A percentile compares a stretch with the other conserved stretches of the same genome.
Conservation (phyloP, 2,888 invertebrate genomes). For the Eupithecia dodoneata region DNA sequence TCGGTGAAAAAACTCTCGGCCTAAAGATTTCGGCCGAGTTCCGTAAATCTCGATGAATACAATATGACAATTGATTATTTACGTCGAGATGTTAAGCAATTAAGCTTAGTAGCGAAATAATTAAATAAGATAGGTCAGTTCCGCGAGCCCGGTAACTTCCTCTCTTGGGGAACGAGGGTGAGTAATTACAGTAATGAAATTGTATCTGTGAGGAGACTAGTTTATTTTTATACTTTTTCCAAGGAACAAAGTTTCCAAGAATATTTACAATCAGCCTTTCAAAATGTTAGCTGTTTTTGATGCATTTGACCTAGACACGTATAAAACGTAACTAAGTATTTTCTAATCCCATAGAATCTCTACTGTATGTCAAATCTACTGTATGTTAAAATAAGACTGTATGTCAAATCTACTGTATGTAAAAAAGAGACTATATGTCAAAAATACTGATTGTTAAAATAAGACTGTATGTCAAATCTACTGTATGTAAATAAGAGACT, state of each 20-base stretch:
- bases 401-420: too few species aligned
- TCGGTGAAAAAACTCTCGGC: not conserved
- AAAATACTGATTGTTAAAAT: too few species aligned
- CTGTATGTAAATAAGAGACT: too few species aligned
- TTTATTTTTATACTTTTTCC: not conserved
- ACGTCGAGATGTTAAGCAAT: not conserved
- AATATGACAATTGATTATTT: not conserved
- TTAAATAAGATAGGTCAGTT: conserved; percentile 6
- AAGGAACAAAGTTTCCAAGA: not conserved
- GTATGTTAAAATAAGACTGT: too few species aligned
- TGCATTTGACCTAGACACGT: not conserved
- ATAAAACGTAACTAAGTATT: not conserved
- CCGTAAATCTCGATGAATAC: not conserved
- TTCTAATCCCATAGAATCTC: not conserved
- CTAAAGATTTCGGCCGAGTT: not conserved
- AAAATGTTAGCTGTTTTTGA: not conserved
- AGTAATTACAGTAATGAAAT: conserved; percentile 2
- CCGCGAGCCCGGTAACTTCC: not conserved
- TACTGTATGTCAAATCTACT: too few species aligned
- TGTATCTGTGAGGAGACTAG: not conserved
- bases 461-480: too few species aligned
- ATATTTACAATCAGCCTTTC: not conserved
- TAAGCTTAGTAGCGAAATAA: not conserved
- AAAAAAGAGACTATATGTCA: too few species aligned
- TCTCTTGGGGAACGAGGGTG: conserved; percentile 1